These are phyloP conservation scores for Gobio occitaniae DNA, from an alignment of 2,797 vertebrate genomes.

Conservation along the genomic window DNA sequence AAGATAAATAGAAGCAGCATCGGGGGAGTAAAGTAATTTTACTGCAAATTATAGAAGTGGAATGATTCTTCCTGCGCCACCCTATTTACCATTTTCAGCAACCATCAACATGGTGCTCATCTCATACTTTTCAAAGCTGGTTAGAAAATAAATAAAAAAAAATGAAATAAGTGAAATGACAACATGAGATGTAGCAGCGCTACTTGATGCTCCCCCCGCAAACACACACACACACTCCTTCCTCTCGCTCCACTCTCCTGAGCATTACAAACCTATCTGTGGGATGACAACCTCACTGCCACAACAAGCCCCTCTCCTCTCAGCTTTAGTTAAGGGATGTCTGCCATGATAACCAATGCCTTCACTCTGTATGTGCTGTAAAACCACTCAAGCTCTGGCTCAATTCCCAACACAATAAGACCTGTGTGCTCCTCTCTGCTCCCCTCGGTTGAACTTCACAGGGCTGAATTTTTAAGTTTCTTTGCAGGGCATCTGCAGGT, in stretches of 20 bases:
- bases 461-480: conserved; percentile 50
- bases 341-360: conserved; percentile 46
- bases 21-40: conserved; percentile 35
- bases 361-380: conserved; percentile 40
- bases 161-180: conserved; percentile 44
- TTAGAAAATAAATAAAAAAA: conserved; percentile 36
- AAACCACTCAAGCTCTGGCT: conserved; percentile 36
- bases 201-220: not conserved
- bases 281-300: conserved; percentile 56
- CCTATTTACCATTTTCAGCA: conserved; percentile 12
- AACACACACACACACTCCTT: not conserved
- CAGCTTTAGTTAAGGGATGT: conserved; percentile 56
- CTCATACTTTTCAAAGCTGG: conserved; percentile 45
- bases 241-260: conserved; percentile 23
- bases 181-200: conserved; percentile 29
- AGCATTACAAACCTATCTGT: conserved; percentile 54
- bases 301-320: conserved; percentile 48
- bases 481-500: conserved; percentile 53
- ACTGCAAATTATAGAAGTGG: conserved; percentile 29
- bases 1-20: conserved; percentile 46
- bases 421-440: conserved; percentile 45
- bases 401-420: conserved; percentile 58
- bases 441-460: conserved; percentile 38
- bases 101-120: conserved; percentile 34
- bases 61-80: conserved; percentile 26